Percentiles rank a stretch among this genome's conserved stretches.
phyloP scores from a whole-genome alignment of 2,888 invertebrate genomes.

The Calliphora vomitoria region DNA sequence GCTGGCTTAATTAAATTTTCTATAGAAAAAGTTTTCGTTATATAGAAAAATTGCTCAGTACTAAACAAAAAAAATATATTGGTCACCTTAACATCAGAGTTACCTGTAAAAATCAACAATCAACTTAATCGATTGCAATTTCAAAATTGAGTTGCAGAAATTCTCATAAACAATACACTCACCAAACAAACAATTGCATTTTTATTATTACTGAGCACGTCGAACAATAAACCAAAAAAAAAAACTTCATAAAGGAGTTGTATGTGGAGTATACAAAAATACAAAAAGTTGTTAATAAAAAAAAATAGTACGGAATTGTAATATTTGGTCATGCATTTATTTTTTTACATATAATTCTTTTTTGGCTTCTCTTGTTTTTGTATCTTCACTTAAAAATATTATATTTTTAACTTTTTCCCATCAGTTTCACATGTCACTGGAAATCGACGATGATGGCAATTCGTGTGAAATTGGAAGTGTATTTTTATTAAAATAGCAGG shows the following conservation, averaged over 20 bases:
- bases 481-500: background rate
- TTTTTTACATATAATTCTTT: background rate
- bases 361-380: background rate
- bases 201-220: slow-evolving; percentile 13
- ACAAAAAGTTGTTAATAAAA: background rate
- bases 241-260: background rate
- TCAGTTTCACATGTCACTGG: slow-evolving; percentile 36
- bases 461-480: background rate
- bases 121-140: slow-evolving; percentile 73
- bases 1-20: no score
- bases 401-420: background rate
- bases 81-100: slow-evolving; percentile 34
- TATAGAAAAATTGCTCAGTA: no score
- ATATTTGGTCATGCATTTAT: slow-evolving; percentile 28
- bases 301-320: background rate
- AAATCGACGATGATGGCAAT: slow-evolving; percentile 18
- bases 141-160: slow-evolving; percentile 68
- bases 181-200: background rate
- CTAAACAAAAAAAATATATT: background rate
- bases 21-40: no score
- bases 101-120: slow-evolving; percentile 69
- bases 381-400: slow-evolving; percentile 52
- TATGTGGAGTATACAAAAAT: background rate
- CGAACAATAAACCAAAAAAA: slow-evolving; percentile 33
- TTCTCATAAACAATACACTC: slow-evolving; percentile 42